Evolutionary conservation across 1,140 invertebrate species (phyloP), one percentile per base, ranked within the genome.

Genomic region (Diorhabda elongata): DNA sequence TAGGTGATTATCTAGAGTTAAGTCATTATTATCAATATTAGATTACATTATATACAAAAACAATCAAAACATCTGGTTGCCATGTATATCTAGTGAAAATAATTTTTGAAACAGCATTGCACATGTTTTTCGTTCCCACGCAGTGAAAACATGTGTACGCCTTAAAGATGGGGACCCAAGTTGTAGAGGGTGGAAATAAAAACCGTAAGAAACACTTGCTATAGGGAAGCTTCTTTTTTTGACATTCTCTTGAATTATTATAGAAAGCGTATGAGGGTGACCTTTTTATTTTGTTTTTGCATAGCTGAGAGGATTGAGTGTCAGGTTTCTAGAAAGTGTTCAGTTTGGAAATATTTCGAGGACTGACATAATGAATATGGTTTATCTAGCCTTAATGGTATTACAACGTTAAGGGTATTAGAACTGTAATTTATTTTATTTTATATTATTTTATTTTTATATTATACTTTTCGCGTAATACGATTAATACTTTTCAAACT

Each of bases 101-200:
- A 52, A 4, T 52, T 52, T 52, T 52, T 52, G 47, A n/a, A n/a
- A 52, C 47, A n/a, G 6, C n/a, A n/a, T 52, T 52, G 47, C 47
- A 52, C 47, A 52, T 52, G 47, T n/a, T 52, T 52, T 52, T 52
- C 47, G 47, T 52, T 52, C 47, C 47, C 47, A 52, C 47, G 47
- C 47, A 8, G 6, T 2, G 47, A 52, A n/a, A n/a, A 52, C 47
- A 52, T 52, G 47, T 52, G 47, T 52, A n/a, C 47, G 47, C n/a
- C 47, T 52, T 52, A n/a, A 52, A 52, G 47, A 52, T n/a, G 47
- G 47, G 47, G n/a, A 6, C n/a, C 47, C 47, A n/a, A 52, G 47
- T 3, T 52, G n/a, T 52, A 52, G 47, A 52, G 47, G 47, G 47
- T 52, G 47, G 47, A 52, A 52, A 52, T 52, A 52, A n/a, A 52